Conservation (phyloP, 2,888 invertebrate species). For the Nasonia oneida region DNA sequence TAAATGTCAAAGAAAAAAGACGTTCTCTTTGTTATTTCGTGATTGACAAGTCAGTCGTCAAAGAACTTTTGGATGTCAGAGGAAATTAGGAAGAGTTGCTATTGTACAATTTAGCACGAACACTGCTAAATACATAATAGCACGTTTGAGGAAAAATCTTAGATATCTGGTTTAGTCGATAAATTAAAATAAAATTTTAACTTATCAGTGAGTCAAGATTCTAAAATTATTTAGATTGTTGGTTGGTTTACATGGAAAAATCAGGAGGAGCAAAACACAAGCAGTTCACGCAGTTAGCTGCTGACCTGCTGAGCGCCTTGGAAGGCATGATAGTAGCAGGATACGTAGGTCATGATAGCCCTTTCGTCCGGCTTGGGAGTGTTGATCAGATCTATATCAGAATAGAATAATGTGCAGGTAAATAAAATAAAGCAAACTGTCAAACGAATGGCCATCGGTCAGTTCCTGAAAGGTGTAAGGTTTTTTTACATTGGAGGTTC, state of each 20-base stretch:
- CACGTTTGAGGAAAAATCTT: constrained; percentile 13
- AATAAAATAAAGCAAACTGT: not conserved
- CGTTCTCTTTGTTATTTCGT: constrained; percentile 36
- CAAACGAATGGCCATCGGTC: not conserved
- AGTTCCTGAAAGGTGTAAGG: not conserved
- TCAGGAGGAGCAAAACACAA: constrained; percentile 60
- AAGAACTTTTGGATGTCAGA: constrained; percentile 36
- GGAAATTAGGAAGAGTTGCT: not conserved
- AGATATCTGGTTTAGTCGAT: constrained; percentile 21
- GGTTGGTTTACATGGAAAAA: constrained; percentile 54
- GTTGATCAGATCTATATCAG: constrained; percentile 96
- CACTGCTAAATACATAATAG: not conserved
- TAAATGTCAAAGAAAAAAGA: constrained; percentile 15
- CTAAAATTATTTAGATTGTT: constrained; percentile 18
- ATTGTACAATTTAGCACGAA: not conserved
- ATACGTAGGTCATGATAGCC: constrained; percentile 99
- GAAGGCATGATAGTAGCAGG: constrained; percentile 99
- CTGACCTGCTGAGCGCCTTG: constrained; percentile 99
- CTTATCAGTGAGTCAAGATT: constrained; percentile 19
- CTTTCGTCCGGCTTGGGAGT: constrained; percentile 99
- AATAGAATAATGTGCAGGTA: constrained; percentile 42
- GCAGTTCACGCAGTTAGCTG: constrained; percentile 72
- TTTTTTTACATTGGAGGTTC: not conserved
- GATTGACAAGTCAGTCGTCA: constrained; percentile 39
- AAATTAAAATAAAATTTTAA: not conserved